These are phyloP conservation scores for Procavia capensis DNA, from an alignment of 2,113 vertebrate genomes.

Conservation along the genomic window DNA sequence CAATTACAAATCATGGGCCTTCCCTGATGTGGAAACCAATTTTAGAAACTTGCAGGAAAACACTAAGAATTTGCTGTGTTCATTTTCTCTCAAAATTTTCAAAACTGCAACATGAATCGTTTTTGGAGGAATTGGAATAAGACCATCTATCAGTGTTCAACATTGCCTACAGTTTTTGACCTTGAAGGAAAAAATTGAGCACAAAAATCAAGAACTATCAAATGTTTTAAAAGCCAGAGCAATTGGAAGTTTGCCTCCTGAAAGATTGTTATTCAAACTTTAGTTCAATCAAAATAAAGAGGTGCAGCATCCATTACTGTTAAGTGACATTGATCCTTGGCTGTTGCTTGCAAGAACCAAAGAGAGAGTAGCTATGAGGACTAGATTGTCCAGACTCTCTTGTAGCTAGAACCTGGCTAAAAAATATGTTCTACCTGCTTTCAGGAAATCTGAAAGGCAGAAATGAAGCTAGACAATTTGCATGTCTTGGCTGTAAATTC, in stretches of 20 bases:
- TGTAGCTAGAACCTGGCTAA: neutral
- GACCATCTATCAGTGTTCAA: neutral
- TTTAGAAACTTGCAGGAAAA: no score
- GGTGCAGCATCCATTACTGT: neutral
- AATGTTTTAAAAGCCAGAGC: neutral
- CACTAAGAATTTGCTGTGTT: no score
- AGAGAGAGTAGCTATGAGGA: neutral
- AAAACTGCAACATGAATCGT: neutral
- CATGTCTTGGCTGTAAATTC: neutral
- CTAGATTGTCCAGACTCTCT: neutral
- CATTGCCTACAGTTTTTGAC: neutral
- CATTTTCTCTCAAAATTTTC: neutral
- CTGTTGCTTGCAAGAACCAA: neutral
- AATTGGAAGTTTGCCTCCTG: neutral
- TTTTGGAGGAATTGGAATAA: neutral
- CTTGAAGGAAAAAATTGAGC: neutral
- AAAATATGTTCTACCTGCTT: neutral
- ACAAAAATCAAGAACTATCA: neutral
- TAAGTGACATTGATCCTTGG: neutral
- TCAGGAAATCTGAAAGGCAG: neutral
- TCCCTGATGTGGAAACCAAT: no score
- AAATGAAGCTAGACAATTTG: neutral
- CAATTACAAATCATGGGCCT: no score
- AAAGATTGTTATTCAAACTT: neutral
- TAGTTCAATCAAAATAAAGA: neutral